A percentile compares a stretch with the other conserved stretches of the same genome.
These are phyloP conservation scores for Scomber colias DNA, from an alignment of 2,113 vertebrate genomes.

Conservation along the genomic window DNA sequence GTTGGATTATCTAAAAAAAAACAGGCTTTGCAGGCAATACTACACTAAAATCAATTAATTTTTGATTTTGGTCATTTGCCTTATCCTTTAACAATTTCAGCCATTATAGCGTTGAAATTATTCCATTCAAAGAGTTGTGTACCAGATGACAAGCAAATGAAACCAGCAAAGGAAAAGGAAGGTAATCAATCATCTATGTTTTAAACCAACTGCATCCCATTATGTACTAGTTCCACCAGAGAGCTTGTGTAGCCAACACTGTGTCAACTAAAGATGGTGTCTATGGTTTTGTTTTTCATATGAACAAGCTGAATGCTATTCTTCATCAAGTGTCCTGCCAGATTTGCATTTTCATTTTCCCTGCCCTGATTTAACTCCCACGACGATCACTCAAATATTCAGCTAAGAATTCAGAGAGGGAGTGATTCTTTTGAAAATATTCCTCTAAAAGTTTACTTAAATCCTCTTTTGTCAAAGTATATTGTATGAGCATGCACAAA, in stretches of 20 bases:
- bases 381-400: not conserved
- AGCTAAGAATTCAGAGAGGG: too few relatives aligned
- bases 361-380: not conserved
- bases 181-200: not conserved
- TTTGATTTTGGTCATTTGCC: too few relatives aligned
- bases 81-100: too few relatives aligned
- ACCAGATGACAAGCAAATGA: not conserved
- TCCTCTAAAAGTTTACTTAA: constrained; percentile 17
- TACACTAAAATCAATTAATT: too few relatives aligned
- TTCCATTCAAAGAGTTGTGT: not conserved
- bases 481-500: not conserved
- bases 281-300: not conserved
- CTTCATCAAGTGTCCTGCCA: constrained; percentile 9
- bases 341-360: constrained; percentile 13
- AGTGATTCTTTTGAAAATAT: too few relatives aligned
- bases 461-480: constrained; percentile 23
- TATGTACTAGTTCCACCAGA: not conserved
- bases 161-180: not conserved
- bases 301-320: not conserved
- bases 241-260: not conserved
- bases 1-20: too few relatives aligned
- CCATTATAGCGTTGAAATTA: not conserved
- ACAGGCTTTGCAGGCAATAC: too few relatives aligned
- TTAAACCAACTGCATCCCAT: not conserved
- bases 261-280: too few relatives aligned